phyloP scores from a whole-genome alignment of 2,797 vertebrate genomes.

The Sebastes hubbsi region DNA sequence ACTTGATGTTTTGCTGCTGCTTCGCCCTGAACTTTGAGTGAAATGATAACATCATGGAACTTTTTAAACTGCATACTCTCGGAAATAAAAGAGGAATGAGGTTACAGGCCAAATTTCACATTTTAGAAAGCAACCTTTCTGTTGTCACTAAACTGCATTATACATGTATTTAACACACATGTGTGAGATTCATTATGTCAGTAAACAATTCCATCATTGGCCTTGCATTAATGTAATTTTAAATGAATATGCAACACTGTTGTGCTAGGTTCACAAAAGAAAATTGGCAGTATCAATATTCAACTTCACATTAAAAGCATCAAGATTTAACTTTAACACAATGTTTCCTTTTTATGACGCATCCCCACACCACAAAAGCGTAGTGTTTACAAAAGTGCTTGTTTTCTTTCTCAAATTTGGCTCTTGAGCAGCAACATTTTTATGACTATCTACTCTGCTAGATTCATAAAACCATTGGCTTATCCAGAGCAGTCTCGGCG shows the following conservation, averaged over 20 bases:
- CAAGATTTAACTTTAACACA: conserved; percentile 1
- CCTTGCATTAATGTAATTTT: conserved; percentile 21
- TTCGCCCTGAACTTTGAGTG: conserved; percentile 67
- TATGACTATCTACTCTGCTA: conserved; percentile 16
- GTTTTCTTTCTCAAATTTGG: conserved; percentile 43
- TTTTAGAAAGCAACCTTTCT: conserved; percentile 16
- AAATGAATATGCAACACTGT: conserved; percentile 1
- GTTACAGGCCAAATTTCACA: conserved; percentile 12
- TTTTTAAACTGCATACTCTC: conserved; percentile 46
- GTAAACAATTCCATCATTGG: background rate
- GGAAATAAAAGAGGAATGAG: conserved; percentile 45
- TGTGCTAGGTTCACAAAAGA: background rate
- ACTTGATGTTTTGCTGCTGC: conserved; percentile 71
- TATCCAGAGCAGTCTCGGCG: conserved; percentile 50
- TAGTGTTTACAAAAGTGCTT: conserved; percentile 31
- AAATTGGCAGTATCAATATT: background rate
- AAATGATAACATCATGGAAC: conserved; percentile 67
- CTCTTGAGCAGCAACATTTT: conserved; percentile 30
- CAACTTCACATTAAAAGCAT: background rate
- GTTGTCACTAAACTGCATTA: background rate
- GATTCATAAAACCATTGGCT: conserved; percentile 43
- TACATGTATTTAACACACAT: conserved; percentile 17
- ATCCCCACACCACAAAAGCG: background rate
- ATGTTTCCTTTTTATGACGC: conserved; percentile 6
- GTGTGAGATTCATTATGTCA: conserved; percentile 12